A percentile compares a stretch with the other conserved stretches of the same genome.
Conservation (phyloP, 2,113 vertebrate species). For the Clarias batrachus region DNA sequence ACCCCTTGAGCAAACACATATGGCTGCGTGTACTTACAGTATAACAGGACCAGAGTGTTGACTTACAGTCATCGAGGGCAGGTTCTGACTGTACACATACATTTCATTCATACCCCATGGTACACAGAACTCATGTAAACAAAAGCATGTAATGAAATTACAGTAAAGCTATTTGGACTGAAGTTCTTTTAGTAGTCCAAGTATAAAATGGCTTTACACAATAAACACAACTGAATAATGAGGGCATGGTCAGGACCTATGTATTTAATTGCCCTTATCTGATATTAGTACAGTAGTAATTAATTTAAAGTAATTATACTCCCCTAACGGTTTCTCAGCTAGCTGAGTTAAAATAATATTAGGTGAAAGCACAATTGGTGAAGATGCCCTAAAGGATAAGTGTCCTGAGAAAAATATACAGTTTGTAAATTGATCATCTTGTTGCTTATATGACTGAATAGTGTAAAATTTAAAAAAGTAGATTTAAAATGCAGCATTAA, state of each 20-base stretch:
- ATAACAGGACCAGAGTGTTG: conserved; percentile 29
- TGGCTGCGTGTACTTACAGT: background rate
- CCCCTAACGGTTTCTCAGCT: too few relatives aligned
- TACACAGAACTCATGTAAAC: background rate
- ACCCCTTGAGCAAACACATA: background rate
- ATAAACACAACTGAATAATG: background rate
- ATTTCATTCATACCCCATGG: background rate
- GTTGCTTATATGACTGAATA: background rate
- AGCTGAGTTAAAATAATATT: background rate
- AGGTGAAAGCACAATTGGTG: background rate
- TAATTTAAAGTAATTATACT: background rate
- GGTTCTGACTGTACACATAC: background rate
- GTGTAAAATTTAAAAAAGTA: background rate
- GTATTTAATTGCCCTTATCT: background rate
- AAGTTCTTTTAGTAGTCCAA: background rate
- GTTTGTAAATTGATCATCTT: background rate
- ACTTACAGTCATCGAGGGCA: conserved; percentile 15
- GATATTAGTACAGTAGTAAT: background rate
- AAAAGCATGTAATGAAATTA: background rate
- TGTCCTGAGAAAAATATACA: background rate
- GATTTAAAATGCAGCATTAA: background rate
- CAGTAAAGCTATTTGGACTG: background rate
- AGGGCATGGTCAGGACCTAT: background rate
- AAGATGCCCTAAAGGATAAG: background rate
- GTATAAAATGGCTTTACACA: background rate